Evolutionary conservation across 2,888 invertebrate species (phyloP).

Genomic region (Hoplodrina ambigua): DNA sequence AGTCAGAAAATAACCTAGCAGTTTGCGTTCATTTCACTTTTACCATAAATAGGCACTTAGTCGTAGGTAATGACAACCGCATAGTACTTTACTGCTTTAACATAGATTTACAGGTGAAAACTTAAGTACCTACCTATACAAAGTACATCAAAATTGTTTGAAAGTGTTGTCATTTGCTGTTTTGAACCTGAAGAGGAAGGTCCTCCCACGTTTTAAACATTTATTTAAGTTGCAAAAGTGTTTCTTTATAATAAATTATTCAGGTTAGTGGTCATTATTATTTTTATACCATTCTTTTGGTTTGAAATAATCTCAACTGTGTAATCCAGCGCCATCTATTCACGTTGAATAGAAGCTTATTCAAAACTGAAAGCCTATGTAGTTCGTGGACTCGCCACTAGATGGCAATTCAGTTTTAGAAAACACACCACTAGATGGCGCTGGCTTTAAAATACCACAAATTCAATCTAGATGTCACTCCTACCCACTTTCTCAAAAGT

Average conservation of each 20-base stretch:
- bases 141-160: not conserved
- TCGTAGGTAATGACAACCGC: conserved; percentile 32
- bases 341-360: not conserved
- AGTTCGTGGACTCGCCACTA: conserved; percentile 26
- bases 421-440: conserved; percentile 38
- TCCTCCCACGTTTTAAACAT: not conserved
- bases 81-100: not conserved
- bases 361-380: not conserved
- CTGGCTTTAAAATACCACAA: not conserved
- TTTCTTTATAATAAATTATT: conserved; percentile 25
- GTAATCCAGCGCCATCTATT: conserved; percentile 36
- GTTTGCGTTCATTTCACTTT: conserved; percentile 22
- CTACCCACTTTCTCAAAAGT: conserved; percentile 52
- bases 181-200: conserved; percentile 17
- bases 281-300: too few relatives aligned
- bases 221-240: conserved; percentile 12
- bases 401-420: not conserved
- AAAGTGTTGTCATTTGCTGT: conserved; percentile 18
- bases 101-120: not conserved
- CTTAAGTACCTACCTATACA: not conserved
- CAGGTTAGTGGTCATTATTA: conserved; percentile 29
- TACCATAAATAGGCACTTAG: conserved; percentile 4
- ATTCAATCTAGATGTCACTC: conserved; percentile 76
- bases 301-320: not conserved
- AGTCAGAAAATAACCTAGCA: not conserved